phyloP scores from a whole-genome alignment of 2,888 invertebrate species.

The Scaptomyza parva region DNA sequence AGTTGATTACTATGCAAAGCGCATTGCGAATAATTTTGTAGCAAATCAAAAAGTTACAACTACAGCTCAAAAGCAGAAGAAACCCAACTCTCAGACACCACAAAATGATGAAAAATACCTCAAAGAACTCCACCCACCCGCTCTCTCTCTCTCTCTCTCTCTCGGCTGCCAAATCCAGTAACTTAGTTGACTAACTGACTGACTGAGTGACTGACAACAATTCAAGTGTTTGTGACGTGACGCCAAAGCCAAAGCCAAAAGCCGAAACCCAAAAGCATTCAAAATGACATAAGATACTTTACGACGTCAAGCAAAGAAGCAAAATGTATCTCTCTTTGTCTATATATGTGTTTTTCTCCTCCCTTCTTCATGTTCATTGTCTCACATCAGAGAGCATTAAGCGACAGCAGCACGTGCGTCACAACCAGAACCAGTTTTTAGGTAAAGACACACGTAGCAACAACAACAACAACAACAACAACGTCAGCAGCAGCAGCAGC shows the following conservation, averaged over 20 bases:
- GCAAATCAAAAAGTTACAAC: slow-evolving; percentile 57
- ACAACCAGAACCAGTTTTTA: slow-evolving; percentile 61
- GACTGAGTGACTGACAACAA: slow-evolving; percentile 52
- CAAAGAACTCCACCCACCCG: slow-evolving; percentile 29
- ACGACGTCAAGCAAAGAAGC: slow-evolving; percentile 57
- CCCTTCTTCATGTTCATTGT: slow-evolving; percentile 53
- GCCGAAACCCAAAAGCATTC: slow-evolving; percentile 48
- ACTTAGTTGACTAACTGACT: slow-evolving; percentile 19
- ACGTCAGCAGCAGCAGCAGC: slow-evolving; percentile 25
- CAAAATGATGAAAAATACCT: slow-evolving; percentile 30
- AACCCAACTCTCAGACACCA: slow-evolving; percentile 3
- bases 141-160: neutral
- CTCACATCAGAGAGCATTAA: slow-evolving; percentile 29
- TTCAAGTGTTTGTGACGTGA: slow-evolving; percentile 73
- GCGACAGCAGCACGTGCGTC: slow-evolving; percentile 68
- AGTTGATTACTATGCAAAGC: slow-evolving; percentile 75
- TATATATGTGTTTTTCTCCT: neutral
- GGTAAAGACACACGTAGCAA: slow-evolving; percentile 1
- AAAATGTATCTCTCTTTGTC: slow-evolving; percentile 51
- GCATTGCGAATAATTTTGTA: slow-evolving; percentile 64
- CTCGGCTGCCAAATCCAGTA: slow-evolving; percentile 27
- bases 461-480: neutral
- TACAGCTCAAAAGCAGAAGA: slow-evolving; percentile 1
- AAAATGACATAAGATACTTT: slow-evolving; percentile 73
- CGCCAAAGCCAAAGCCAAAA: slow-evolving; percentile 21